phyloP scores from a whole-genome alignment of 1,140 invertebrate species.

The Manduca sexta region DNA sequence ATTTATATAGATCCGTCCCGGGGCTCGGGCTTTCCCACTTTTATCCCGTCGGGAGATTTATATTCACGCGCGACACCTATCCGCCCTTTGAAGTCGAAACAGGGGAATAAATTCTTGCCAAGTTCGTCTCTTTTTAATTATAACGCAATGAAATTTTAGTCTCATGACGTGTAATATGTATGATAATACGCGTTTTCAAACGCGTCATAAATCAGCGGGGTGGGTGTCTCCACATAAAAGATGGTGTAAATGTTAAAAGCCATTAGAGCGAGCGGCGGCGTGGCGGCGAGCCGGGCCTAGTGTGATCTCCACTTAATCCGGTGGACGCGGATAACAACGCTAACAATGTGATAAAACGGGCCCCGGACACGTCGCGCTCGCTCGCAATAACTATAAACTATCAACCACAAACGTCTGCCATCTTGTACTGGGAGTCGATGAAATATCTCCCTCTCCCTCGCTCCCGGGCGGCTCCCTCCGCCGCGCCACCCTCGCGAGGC shows the following conservation, averaged over 20 bases:
- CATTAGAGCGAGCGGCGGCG: constrained; percentile 34
- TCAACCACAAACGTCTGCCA: constrained; percentile 70
- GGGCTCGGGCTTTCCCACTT: constrained; percentile 41
- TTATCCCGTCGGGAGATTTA: constrained; percentile 53
- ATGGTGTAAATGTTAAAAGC: constrained; percentile 37
- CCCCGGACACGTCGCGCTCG: constrained; percentile 53
- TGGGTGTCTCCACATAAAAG: constrained; percentile 13
- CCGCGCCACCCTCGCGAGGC: background rate
- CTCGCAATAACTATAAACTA: constrained; percentile 73
- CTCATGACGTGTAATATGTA: constrained; percentile 26
- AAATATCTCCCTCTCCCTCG: constrained; percentile 56
- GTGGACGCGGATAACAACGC: constrained; percentile 64
- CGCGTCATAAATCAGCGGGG: constrained; percentile 13
- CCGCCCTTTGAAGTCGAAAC: constrained; percentile 58
- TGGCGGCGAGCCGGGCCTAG: constrained; percentile 27
- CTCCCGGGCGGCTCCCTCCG: constrained; percentile 10
- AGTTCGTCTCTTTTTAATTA: constrained; percentile 58
- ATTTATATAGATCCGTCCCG: constrained; percentile 50
- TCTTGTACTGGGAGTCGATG: constrained; percentile 66
- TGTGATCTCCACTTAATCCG: constrained; percentile 63
- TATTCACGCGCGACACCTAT: constrained; percentile 49
- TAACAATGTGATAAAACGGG: constrained; percentile 70
- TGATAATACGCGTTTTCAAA: constrained; percentile 8
- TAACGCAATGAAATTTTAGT: constrained; percentile 43
- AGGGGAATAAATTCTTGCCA: constrained; percentile 53